Conservation (phyloP, 2,113 vertebrate species). For the Caranx ignobilis region DNA sequence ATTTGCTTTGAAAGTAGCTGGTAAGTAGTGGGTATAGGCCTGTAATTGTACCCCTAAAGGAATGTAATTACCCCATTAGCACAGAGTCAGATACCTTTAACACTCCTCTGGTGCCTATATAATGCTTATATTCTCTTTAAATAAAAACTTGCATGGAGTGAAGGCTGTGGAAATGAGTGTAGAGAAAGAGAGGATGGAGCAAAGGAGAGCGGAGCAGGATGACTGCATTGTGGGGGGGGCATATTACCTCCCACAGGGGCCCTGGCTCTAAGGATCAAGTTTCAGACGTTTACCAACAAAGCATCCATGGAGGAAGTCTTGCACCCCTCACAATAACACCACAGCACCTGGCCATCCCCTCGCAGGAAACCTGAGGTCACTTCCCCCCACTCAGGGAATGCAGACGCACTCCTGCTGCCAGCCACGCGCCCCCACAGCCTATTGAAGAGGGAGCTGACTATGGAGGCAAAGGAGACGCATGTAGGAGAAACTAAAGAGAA, state of each 20-base stretch:
- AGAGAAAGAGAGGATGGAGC: constrained; percentile 22
- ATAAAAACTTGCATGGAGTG: constrained; percentile 29
- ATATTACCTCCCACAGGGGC: constrained; percentile 71
- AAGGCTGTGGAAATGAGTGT: neutral
- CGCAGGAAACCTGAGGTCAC: constrained; percentile 83
- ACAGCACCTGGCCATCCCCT: constrained; percentile 78
- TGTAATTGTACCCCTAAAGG: constrained; percentile 71
- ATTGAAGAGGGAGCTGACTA: constrained; percentile 25
- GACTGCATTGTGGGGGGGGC: constrained; percentile 50
- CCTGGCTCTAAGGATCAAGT: constrained; percentile 71
- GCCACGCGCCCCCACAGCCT: constrained; percentile 64
- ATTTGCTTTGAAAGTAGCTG: constrained; percentile 67
- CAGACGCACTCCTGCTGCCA: constrained; percentile 70
- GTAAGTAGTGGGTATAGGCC: constrained; percentile 68
- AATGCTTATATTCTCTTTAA: constrained; percentile 58
- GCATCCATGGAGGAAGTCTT: constrained; percentile 79
- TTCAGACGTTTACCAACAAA: constrained; percentile 82
- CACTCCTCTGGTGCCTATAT: constrained; percentile 49
- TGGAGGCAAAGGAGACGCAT: neutral
- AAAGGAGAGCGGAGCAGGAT: constrained; percentile 47
- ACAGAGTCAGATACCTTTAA: constrained; percentile 59
- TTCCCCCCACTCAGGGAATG: constrained; percentile 74
- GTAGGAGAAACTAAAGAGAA: constrained; percentile 14
- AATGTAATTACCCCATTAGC: constrained; percentile 78
- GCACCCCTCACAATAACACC: constrained; percentile 74